These are phyloP conservation scores for Bombus superbus DNA, from an alignment of 1,140 invertebrate species.

Conservation along the genomic window DNA sequence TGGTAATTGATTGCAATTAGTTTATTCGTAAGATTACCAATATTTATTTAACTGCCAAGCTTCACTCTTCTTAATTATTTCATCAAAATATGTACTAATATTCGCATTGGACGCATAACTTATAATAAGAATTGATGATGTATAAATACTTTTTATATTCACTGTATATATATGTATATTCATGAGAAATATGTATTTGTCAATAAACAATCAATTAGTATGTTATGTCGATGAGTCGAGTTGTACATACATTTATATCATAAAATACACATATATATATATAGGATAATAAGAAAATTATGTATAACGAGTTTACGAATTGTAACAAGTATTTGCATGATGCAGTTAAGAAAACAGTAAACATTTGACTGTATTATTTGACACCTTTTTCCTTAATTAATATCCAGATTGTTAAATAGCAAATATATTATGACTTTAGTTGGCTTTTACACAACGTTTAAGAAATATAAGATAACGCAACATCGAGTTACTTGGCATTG, in stretches of 20 bases:
- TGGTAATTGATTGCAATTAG: too few species aligned
- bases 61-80: background rate
- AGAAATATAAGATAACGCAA: too few species aligned
- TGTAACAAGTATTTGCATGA: slow-evolving; percentile 9
- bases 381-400: background rate
- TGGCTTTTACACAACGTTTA: too few species aligned
- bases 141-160: slow-evolving; percentile 14
- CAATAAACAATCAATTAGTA: slow-evolving; percentile 11
- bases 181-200: slow-evolving; percentile 6
- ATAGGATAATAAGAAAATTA: background rate
- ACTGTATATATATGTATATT: slow-evolving; percentile 12
- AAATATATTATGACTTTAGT: background rate
- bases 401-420: background rate
- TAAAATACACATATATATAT: background rate
- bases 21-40: background rate
- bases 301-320: background rate
- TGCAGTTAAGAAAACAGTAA: slow-evolving; percentile 4
- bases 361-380: background rate
- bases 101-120: background rate
- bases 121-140: background rate
- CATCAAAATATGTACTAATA: background rate
- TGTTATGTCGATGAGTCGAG: background rate
- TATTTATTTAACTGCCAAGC: background rate
- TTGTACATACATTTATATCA: slow-evolving; percentile 10
- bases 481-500: too few species aligned